phyloP scores from a whole-genome alignment of 1,140 invertebrate species.

The Camponotus vicinus region DNA sequence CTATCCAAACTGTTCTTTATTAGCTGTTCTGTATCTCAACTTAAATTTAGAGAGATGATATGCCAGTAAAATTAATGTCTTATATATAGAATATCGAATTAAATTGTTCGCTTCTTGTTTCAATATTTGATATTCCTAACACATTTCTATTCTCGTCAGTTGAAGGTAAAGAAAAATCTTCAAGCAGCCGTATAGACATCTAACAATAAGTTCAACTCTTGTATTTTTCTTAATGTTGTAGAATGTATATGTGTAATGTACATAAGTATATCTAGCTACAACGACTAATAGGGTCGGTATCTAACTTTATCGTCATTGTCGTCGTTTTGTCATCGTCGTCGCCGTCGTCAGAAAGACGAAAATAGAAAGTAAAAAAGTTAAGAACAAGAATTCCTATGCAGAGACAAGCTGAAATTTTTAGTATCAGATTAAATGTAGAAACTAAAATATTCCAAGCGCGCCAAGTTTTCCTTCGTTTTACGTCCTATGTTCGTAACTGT shows the following conservation, averaged over 20 bases:
- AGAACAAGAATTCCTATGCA: conserved; percentile 48
- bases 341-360: conserved; percentile 32
- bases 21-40: too few relatives aligned
- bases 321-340: conserved; percentile 37
- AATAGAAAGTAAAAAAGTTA: conserved; percentile 46
- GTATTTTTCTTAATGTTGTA: conserved; percentile 36
- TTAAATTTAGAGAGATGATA: too few relatives aligned
- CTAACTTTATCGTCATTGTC: conserved; percentile 52
- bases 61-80: neutral
- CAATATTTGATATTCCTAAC: neutral
- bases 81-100: neutral
- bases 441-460: conserved; percentile 39
- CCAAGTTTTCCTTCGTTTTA: conserved; percentile 26
- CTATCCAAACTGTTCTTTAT: neutral
- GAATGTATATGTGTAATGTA: conserved; percentile 14
- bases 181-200: neutral
- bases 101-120: neutral
- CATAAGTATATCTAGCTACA: conserved; percentile 29
- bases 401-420: conserved; percentile 56
- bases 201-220: conserved; percentile 32
- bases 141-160: conserved; percentile 10
- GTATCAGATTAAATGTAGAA: conserved; percentile 59
- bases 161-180: conserved; percentile 27
- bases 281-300: conserved; percentile 40
- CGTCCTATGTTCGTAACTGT: neutral